phyloP scores from a whole-genome alignment of 2,797 vertebrate species.

The Schizopygopsis malacanthus region DNA sequence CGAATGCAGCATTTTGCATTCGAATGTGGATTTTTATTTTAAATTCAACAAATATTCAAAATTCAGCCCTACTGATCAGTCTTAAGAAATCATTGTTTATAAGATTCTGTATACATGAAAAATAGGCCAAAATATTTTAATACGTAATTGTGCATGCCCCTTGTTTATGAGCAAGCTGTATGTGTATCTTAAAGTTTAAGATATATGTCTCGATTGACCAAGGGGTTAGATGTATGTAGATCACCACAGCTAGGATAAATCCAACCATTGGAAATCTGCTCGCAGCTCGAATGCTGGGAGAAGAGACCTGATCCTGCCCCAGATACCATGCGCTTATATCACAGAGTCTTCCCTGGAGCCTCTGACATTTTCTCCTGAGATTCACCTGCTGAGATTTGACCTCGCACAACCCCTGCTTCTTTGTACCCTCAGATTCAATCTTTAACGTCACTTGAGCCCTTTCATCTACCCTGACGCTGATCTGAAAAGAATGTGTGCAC shows the following conservation, averaged over 20 bases:
- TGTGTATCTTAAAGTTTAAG: neutral
- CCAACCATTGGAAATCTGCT: neutral
- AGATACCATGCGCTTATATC: constrained; percentile 57
- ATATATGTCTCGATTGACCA: neutral
- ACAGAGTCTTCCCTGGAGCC: constrained; percentile 20
- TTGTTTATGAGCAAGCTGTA: neutral
- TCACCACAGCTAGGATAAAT: neutral
- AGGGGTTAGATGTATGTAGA: neutral
- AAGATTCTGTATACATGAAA: neutral
- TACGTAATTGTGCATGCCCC: no score
- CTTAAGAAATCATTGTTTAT: neutral
- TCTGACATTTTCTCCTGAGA: constrained; percentile 29
- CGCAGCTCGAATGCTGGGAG: neutral
- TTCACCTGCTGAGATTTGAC: constrained; percentile 49
- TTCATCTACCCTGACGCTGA: neutral
- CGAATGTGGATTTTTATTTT: no score
- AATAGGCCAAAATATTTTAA: neutral
- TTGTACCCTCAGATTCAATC: neutral
- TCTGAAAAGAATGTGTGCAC: constrained; percentile 10
- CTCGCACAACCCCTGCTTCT: constrained; percentile 7
- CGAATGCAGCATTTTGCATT: no score
- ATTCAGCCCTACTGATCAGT: no score
- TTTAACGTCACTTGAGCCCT: neutral
- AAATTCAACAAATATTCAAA: no score
- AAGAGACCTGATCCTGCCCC: constrained; percentile 40